Conservation (phyloP, 2,888 invertebrate species). For the Agrypnus murinus region DNA sequence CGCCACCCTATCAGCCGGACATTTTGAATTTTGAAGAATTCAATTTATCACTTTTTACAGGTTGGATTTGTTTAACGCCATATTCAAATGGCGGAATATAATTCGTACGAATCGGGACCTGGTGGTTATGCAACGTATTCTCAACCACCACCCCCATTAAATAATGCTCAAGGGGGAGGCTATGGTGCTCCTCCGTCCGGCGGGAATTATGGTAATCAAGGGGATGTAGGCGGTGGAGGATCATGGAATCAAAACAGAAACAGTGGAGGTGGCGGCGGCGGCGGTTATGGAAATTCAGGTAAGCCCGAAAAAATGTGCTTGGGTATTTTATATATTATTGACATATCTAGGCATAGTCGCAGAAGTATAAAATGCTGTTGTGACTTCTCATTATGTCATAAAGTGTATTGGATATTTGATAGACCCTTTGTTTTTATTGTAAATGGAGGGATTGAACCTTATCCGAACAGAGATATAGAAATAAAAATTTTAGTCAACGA, state of each 20-base stretch:
- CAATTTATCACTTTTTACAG: too few species aligned
- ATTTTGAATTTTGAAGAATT: too few species aligned
- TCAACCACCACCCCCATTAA: constrained; percentile 64
- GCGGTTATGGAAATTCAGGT: constrained; percentile 51
- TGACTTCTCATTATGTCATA: constrained; percentile 68
- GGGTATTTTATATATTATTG: constrained; percentile 48
- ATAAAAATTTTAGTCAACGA: too few species aligned
- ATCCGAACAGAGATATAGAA: constrained; percentile 61
- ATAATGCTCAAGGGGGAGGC: constrained; percentile 55
- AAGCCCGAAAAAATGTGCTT: neutral
- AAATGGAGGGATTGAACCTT: constrained; percentile 67
- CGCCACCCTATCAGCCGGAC: too few species aligned
- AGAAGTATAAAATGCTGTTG: constrained; percentile 56
- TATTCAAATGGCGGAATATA: constrained; percentile 42
- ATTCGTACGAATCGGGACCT: constrained; percentile 40
- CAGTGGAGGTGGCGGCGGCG: constrained; percentile 54
- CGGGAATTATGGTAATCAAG: constrained; percentile 56
- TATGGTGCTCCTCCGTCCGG: constrained; percentile 48
- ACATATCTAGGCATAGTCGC: constrained; percentile 67
- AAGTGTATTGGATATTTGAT: constrained; percentile 65
- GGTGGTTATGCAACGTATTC: constrained; percentile 66
- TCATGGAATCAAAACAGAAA: constrained; percentile 61
- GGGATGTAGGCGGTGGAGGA: constrained; percentile 52
- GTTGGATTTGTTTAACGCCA: too few species aligned
- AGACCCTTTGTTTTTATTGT: constrained; percentile 66